Evolutionary conservation across 2,888 invertebrate genomes (phyloP).

Genomic region (Caenorhabditis drosophilae): DNA sequence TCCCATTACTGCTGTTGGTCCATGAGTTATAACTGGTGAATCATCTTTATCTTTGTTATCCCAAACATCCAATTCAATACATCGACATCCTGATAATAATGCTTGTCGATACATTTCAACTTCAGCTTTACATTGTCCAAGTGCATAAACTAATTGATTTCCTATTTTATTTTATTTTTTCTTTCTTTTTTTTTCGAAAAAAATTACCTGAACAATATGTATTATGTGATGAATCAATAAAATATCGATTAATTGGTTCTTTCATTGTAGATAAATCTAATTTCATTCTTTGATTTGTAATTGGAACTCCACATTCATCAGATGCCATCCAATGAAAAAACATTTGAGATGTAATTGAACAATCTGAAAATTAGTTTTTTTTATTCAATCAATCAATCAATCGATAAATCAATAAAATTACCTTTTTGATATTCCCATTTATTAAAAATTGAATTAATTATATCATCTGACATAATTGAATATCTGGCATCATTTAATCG

Average conservation of each 20-base stretch:
- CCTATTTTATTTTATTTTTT: no score
- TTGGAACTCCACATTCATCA: slow-evolving; percentile 97
- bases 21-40: slow-evolving; percentile 98
- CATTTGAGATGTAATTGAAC: slow-evolving; percentile 85
- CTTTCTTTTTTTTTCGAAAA: no score
- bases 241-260: slow-evolving; percentile 61
- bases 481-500: slow-evolving; percentile 87
- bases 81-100: slow-evolving; percentile 91
- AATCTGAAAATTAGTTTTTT: slow-evolving; percentile 16
- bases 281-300: slow-evolving; percentile 79
- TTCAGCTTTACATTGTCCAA: slow-evolving; percentile 75
- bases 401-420: no score
- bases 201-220: slow-evolving; percentile 52
- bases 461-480: slow-evolving; percentile 26
- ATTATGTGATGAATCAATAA: slow-evolving; percentile 61
- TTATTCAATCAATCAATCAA: neutral
- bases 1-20: slow-evolving; percentile 73
- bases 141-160: slow-evolving; percentile 36
- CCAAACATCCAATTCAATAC: slow-evolving; percentile 98
- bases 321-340: slow-evolving; percentile 97
- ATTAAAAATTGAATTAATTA: slow-evolving; percentile 25
- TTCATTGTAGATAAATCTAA: slow-evolving; percentile 64
- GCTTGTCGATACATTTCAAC: slow-evolving; percentile 96
- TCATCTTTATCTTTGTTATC: slow-evolving; percentile 80
- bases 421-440: slow-evolving; percentile 9